Percentiles rank a stretch among this genome's conserved stretches.
Conservation (phyloP, 2,888 invertebrate species). For the Lasioglossum lativentre region DNA sequence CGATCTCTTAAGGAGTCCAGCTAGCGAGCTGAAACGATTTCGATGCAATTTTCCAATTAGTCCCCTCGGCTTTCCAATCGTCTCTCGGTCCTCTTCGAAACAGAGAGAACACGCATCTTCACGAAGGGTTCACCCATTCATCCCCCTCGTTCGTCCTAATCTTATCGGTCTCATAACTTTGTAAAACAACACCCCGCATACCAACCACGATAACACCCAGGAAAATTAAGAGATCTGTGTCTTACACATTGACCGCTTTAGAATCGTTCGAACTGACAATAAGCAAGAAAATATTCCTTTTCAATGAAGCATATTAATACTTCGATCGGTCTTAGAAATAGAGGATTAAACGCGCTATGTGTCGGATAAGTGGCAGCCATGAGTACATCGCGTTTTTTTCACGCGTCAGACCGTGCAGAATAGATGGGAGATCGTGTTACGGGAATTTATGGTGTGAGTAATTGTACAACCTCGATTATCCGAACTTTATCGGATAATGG, state of each 20-base stretch:
- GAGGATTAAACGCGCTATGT: neutral
- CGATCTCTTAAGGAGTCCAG: neutral
- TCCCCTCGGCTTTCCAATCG: neutral
- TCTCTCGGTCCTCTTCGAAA: neutral
- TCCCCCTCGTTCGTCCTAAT: neutral
- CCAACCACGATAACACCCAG: neutral
- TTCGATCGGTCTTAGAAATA: neutral
- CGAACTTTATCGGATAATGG: neutral
- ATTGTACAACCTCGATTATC: neutral
- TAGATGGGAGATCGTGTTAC: neutral
- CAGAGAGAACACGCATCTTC: neutral
- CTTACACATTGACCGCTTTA: neutral
- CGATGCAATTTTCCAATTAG: neutral
- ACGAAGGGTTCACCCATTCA: neutral
- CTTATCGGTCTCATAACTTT: neutral
- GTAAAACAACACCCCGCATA: neutral
- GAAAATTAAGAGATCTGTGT: neutral
- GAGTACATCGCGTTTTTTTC: neutral
- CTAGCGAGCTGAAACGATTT: neutral
- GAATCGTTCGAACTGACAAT: neutral
- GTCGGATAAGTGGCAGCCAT: neutral
- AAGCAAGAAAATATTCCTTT: neutral
- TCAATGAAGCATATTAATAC: neutral
- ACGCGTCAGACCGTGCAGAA: neutral
- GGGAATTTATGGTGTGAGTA: neutral